phyloP scores from a whole-genome alignment of 1,140 invertebrate species.

The Pollicipes pollicipes region DNA sequence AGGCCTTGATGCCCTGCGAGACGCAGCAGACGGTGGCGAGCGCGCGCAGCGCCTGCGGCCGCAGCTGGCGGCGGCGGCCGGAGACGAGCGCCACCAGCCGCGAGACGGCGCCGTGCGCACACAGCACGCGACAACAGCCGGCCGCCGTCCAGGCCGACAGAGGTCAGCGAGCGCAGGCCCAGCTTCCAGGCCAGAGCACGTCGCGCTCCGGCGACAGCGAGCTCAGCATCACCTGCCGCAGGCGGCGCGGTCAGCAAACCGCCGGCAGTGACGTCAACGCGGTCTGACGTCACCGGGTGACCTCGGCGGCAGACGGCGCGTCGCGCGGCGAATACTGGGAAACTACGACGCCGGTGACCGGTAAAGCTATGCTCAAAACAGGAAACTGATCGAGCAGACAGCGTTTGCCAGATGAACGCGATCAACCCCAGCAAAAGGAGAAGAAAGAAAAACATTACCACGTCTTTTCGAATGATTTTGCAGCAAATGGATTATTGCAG shows the following conservation, averaged over 20 bases:
- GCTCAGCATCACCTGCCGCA: constrained; percentile 6
- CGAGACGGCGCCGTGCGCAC: constrained; percentile 40
- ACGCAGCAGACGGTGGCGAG: constrained; percentile 60
- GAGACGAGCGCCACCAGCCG: constrained; percentile 44
- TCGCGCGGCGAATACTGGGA: no score
- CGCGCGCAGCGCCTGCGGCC: constrained; percentile 48
- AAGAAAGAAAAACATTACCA: constrained; percentile 5
- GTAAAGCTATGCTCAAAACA: no score
- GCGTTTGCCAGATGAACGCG: neutral
- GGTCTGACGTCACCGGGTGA: no score
- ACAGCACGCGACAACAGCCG: constrained; percentile 43
- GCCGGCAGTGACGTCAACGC: no score
- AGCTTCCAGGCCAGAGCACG: constrained; percentile 16
- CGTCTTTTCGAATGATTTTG: constrained; percentile 3
- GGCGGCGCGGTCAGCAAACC: no score
- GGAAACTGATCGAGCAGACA: no score
- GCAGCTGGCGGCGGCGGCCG: constrained; percentile 35
- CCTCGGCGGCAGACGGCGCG: no score
- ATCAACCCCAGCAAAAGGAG: neutral
- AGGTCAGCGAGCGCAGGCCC: constrained; percentile 19
- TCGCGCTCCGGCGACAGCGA: constrained; percentile 12
- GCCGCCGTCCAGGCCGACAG: constrained; percentile 30
- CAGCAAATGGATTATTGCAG: constrained; percentile 2
- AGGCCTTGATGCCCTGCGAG: constrained; percentile 50
- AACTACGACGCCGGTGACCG: no score